These are phyloP conservation scores for Pseudonaja textilis DNA, from an alignment of 2,113 vertebrate species.

Conservation along the genomic window DNA sequence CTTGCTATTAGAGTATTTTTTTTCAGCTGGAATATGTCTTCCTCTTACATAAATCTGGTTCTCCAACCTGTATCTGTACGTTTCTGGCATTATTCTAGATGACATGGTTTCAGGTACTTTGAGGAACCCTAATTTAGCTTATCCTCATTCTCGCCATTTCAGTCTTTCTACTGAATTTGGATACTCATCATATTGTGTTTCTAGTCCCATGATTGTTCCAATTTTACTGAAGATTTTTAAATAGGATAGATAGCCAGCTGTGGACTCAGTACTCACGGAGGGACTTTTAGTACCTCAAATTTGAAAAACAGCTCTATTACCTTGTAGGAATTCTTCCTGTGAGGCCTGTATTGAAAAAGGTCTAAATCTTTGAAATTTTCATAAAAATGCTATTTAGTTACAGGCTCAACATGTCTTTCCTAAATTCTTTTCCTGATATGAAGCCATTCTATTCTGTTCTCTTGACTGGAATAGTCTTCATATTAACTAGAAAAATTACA, in stretches of 20 bases:
- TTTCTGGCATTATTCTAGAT: background rate
- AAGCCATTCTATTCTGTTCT: slow-evolving; percentile 12
- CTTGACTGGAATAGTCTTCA: background rate
- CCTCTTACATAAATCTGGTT: background rate
- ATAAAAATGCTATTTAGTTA: background rate
- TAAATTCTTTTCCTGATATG: background rate
- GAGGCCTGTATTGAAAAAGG: background rate
- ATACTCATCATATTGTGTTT: background rate
- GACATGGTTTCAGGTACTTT: background rate
- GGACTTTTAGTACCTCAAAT: background rate
- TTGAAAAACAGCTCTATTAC: background rate
- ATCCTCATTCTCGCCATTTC: background rate
- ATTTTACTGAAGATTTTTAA: background rate
- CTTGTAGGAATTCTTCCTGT: background rate
- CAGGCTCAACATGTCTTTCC: slow-evolving; percentile 9
- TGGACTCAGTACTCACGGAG: background rate
- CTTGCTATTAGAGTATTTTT: background rate
- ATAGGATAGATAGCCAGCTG: background rate
- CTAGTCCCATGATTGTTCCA: background rate
- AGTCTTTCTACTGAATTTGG: background rate
- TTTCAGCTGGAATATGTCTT: background rate
- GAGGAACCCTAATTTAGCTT: background rate
- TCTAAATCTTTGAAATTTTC: background rate
- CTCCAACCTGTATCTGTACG: background rate
- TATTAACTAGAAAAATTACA: slow-evolving; percentile 18